Percentiles rank a stretch among this genome's conserved stretches.
Conservation (phyloP, 2,797 vertebrate species). For the Eulemur rubriventer region DNA sequence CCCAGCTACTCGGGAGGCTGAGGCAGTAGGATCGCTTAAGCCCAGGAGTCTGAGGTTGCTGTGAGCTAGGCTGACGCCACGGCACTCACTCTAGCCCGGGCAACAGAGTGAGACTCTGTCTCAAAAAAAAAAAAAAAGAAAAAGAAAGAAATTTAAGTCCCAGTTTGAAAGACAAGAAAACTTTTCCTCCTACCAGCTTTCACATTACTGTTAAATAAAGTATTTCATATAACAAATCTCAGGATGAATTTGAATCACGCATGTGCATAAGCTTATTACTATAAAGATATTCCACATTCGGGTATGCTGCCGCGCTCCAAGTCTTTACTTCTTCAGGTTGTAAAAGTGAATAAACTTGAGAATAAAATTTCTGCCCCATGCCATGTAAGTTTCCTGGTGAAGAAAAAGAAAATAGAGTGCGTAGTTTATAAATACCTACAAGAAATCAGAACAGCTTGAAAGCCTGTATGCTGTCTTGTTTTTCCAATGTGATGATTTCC, state of each 20-base stretch:
- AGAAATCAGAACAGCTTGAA: conserved; percentile 42
- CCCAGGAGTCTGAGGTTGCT: too few species aligned
- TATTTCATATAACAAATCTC: neutral
- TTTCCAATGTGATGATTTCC: conserved; percentile 54
- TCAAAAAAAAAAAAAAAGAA: too few species aligned
- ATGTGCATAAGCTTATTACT: neutral
- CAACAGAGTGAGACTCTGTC: too few species aligned
- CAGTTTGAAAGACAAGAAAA: neutral
- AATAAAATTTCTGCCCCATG: neutral
- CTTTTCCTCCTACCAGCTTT: neutral
- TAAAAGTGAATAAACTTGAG: neutral
- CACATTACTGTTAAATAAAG: neutral
- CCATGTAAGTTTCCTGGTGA: neutral
- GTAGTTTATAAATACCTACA: conserved; percentile 3
- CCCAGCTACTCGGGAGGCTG: too few species aligned
- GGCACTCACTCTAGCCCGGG: too few species aligned
- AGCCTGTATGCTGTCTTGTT: conserved; percentile 7
- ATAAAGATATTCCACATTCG: neutral
- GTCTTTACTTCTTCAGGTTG: neutral
- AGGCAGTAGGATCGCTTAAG: too few species aligned
- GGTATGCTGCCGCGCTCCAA: neutral
- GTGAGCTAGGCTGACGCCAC: too few species aligned
- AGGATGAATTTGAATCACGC: neutral
- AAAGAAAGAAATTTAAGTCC: too few species aligned
- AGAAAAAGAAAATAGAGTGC: neutral